These are phyloP conservation scores for Meriones psammophilus DNA, from an alignment of 2,797 vertebrate genomes.

Conservation along the genomic window DNA sequence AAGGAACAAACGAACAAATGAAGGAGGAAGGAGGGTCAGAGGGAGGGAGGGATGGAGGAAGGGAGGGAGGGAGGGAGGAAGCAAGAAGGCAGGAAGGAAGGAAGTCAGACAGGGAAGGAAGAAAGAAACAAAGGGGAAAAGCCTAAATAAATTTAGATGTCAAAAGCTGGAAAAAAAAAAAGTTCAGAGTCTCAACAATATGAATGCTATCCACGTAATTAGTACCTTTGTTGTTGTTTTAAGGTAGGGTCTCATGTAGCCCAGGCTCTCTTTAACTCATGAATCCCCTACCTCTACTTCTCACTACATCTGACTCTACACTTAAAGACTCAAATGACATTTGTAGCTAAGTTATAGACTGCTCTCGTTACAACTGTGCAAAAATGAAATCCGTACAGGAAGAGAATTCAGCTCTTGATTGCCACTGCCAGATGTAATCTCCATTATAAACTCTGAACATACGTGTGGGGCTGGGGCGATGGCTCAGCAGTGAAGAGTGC, in stretches of 20 bases:
- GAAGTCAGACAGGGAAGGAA: too few species aligned
- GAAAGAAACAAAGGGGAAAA: too few species aligned
- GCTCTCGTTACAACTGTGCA: constrained; percentile 28
- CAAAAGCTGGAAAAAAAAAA: constrained; percentile 33
- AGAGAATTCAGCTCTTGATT: not conserved
- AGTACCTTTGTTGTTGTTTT: not conserved
- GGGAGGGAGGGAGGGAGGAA: too few species aligned
- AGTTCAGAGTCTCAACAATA: constrained; percentile 1
- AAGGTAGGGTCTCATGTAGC: not conserved
- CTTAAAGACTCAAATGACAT: constrained; percentile 27
- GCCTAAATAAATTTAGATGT: constrained; percentile 33
- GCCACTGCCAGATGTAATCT: not conserved
- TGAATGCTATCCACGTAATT: constrained; percentile 30
- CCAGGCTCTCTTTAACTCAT: not conserved
- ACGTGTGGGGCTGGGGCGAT: not conserved
- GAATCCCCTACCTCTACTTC: not conserved
- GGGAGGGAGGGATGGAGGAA: too few species aligned
- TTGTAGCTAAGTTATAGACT: not conserved
- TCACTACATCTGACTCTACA: not conserved
- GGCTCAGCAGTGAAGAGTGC: not conserved
- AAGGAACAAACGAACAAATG: not conserved
- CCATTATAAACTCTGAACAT: not conserved
- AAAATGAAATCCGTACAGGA: constrained; percentile 34
- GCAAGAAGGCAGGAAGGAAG: too few species aligned
- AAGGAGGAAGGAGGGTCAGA: too few species aligned